Conservation (phyloP, 2,888 invertebrate species). For the Portevinia maculata region DNA sequence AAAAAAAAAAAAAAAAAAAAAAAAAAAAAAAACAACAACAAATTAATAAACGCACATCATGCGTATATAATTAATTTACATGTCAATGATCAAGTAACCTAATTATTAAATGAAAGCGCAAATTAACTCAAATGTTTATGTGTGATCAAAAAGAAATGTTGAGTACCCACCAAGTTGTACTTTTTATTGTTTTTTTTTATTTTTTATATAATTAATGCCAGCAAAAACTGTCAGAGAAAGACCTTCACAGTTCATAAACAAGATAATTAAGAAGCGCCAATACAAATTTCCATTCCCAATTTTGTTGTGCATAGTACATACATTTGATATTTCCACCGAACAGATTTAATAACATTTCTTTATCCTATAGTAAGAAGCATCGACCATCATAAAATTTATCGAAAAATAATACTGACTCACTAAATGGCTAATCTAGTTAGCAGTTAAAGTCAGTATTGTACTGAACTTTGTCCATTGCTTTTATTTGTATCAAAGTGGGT, state of each 20-base stretch:
- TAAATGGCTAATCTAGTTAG: no score
- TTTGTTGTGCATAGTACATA: not conserved
- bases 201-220: not conserved
- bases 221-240: not conserved
- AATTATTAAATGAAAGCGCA: slow-evolving; percentile 17
- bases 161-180: not conserved
- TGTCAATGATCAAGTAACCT: slow-evolving; percentile 23
- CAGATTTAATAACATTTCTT: no score
- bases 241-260: slow-evolving; percentile 1
- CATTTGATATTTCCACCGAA: no score
- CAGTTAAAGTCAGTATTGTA: slow-evolving; percentile 3
- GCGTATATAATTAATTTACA: slow-evolving; percentile 9
- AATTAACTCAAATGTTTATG: not conserved
- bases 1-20: no score
- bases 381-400: no score
- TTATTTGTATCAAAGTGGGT: not conserved
- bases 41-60: slow-evolving; percentile 3
- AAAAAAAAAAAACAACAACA: not conserved
- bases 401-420: no score
- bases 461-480: slow-evolving; percentile 11
- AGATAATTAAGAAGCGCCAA: slow-evolving; percentile 20
- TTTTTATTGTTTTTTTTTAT: not conserved
- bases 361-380: no score
- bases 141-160: not conserved
- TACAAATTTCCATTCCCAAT: not conserved